Evolutionary conservation across 2,888 invertebrate species (phyloP), one percentile per base, ranked within the genome.

Genomic region (Cryptus armator): DNA sequence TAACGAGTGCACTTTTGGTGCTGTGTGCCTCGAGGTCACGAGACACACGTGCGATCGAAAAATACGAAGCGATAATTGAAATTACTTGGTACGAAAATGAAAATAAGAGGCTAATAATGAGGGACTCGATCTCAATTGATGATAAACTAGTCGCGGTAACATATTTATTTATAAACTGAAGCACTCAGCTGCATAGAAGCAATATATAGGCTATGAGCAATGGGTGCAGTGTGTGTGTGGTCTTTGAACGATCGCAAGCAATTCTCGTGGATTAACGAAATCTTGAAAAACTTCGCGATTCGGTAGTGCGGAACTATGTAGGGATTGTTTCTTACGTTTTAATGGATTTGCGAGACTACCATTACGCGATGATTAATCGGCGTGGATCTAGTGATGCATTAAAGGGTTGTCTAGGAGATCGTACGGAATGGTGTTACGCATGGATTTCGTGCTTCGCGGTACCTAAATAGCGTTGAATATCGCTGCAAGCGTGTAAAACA

Each of bases 81-180:
- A 2, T 1, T n/a, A 51, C 67, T 67, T 14, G 37, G n/a, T 14
- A 14, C n/a, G 12, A 64, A 32, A 53, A 19, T 19, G 53, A 19
- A 67, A 6, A 10, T 51, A 24, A 51, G 3, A 14, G 14, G 32
- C 12, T 37, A 14, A 46, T 14, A 12, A 43, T 24, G 24, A 67
- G 14, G 14, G 6, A 1, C 14, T n/a, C 14, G 59, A 4, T 62
- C 29, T 32, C 14, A 5, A 2, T 7, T 1, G n/a, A 29, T 14
- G 32, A 24, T 24, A 24, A 12, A 12, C 14, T 37, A 62, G 59
- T 16, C 29, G 59, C 24, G 14, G 14, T 32, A 32, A 16, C 53
- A 71, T 16, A 71, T 74, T 72, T 83, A 78, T 85, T 82, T 82
- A 82, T 82, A 82, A 82, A 78, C 70, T 48, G 29, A 70, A 74